Evolutionary conservation across 2,888 invertebrate species (phyloP).

Genomic region (Brachypterus glaber): DNA sequence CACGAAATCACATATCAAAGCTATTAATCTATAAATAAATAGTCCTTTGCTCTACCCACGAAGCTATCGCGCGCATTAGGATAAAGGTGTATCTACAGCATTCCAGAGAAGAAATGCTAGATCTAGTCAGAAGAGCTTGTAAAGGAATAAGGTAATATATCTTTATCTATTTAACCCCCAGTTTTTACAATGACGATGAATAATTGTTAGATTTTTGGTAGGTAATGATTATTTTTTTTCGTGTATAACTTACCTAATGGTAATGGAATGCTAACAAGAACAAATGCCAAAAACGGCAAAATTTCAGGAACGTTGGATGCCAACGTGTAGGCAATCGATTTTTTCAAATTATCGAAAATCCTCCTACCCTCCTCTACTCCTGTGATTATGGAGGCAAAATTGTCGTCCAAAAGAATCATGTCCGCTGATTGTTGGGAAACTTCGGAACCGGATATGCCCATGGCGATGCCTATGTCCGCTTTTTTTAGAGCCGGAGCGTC

Average conservation of each 20-base stretch:
- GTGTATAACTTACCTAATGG: constrained; percentile 46
- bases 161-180: too few relatives aligned
- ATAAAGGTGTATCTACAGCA: too few relatives aligned
- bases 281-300: constrained; percentile 67
- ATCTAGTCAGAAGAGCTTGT: too few relatives aligned
- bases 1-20: too few relatives aligned
- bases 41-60: too few relatives aligned
- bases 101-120: too few relatives aligned
- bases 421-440: constrained; percentile 82
- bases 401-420: constrained; percentile 80
- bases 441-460: constrained; percentile 70
- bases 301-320: constrained; percentile 80
- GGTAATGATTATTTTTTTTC: too few relatives aligned
- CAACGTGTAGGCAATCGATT: constrained; percentile 74
- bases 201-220: too few relatives aligned
- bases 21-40: too few relatives aligned
- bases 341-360: constrained; percentile 79
- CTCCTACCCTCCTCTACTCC: constrained; percentile 77
- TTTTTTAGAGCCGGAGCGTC: constrained; percentile 77
- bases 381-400: constrained; percentile 78
- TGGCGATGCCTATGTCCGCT: constrained; percentile 73
- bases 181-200: too few relatives aligned
- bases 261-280: constrained; percentile 63
- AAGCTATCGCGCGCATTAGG: too few relatives aligned
- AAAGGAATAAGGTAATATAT: too few relatives aligned